phyloP scores from a whole-genome alignment of 2,797 vertebrate genomes.

The Coilia nasus region DNA sequence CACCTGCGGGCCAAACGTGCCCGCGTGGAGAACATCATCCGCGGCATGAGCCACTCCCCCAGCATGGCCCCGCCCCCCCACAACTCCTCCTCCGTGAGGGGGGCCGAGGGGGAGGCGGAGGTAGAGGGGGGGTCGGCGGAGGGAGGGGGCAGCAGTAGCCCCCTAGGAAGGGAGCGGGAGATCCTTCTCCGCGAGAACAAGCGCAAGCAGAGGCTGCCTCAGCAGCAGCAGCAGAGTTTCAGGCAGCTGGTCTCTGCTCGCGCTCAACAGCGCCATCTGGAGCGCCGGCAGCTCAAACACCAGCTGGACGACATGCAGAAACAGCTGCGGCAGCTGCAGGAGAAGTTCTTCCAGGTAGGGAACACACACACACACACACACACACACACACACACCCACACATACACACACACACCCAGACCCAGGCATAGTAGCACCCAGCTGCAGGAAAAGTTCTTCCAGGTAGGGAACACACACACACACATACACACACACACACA shows the following conservation, averaged over 20 bases:
- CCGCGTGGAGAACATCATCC: slow-evolving; percentile 98
- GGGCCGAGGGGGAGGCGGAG: slow-evolving; percentile 87
- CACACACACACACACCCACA: too few species aligned
- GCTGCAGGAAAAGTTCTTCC: too few species aligned
- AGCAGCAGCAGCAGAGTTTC: slow-evolving; percentile 98
- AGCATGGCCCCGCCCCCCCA: slow-evolving; percentile 77
- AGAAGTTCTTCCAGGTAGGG: slow-evolving; percentile 89
- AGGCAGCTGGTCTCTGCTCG: slow-evolving; percentile 74
- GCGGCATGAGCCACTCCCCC: slow-evolving; percentile 98
- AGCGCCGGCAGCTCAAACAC: slow-evolving; percentile 95
- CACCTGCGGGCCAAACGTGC: slow-evolving; percentile 97
- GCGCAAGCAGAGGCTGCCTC: slow-evolving; percentile 97
- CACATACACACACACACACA: too few species aligned
- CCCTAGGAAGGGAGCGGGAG: too few species aligned
- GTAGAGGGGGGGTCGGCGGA: slow-evolving; percentile 82
- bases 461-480: too few species aligned
- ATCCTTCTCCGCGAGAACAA: slow-evolving; percentile 87
- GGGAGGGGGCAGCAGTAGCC: too few species aligned
- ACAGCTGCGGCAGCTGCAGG: slow-evolving; percentile 97
- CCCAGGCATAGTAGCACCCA: too few species aligned
- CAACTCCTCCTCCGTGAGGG: slow-evolving; percentile 60
- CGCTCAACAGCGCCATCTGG: slow-evolving; percentile 96
- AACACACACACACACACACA: too few species aligned
- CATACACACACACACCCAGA: too few species aligned
- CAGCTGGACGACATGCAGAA: slow-evolving; percentile 99